Percentiles rank a stretch among this genome's conserved stretches.
phyloP scores from a whole-genome alignment of 1,140 invertebrate species.

The Drosophila obscura region DNA sequence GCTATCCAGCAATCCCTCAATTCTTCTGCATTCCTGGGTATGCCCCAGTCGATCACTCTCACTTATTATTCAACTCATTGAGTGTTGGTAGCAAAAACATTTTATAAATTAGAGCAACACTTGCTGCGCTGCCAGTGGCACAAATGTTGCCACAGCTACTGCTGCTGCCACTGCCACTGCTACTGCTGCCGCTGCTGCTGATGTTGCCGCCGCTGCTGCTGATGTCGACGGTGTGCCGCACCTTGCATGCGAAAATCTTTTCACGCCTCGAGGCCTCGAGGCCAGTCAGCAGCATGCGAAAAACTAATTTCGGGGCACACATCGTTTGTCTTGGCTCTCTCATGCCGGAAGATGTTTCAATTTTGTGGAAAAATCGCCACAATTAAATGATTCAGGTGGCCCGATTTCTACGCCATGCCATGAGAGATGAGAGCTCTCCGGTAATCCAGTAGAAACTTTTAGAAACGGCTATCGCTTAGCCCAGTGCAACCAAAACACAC shows the following conservation, averaged over 20 bases:
- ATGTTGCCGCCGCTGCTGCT: slow-evolving; percentile 31
- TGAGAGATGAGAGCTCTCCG: not conserved
- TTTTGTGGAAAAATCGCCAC: slow-evolving; percentile 77
- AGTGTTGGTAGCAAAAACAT: slow-evolving; percentile 69
- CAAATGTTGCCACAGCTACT: not conserved
- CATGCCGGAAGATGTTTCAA: slow-evolving; percentile 79
- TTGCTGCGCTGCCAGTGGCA: slow-evolving; percentile 55
- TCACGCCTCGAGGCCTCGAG: slow-evolving; percentile 64
- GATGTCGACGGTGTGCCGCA: slow-evolving; percentile 54
- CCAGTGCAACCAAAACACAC: no score
- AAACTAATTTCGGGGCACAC: slow-evolving; percentile 80
- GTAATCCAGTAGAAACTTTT: slow-evolving; percentile 10
- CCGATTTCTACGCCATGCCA: slow-evolving; percentile 54
- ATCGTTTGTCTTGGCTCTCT: slow-evolving; percentile 67
- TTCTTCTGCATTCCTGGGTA: slow-evolving; percentile 19
- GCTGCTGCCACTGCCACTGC: not conserved
- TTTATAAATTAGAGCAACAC: slow-evolving; percentile 82
- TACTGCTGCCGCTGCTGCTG: slow-evolving; percentile 14
- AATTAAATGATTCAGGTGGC: slow-evolving; percentile 77
- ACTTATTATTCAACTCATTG: slow-evolving; percentile 19
- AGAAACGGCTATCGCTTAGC: no score
- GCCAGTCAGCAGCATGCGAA: slow-evolving; percentile 60
- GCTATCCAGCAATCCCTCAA: not conserved
- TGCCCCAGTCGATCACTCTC: slow-evolving; percentile 6
- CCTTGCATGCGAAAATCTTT: slow-evolving; percentile 80